Percentiles rank a stretch among this genome's conserved stretches.
phyloP scores from a whole-genome alignment of 2,113 vertebrate species.

The Leptobrachium leishanense region DNA sequence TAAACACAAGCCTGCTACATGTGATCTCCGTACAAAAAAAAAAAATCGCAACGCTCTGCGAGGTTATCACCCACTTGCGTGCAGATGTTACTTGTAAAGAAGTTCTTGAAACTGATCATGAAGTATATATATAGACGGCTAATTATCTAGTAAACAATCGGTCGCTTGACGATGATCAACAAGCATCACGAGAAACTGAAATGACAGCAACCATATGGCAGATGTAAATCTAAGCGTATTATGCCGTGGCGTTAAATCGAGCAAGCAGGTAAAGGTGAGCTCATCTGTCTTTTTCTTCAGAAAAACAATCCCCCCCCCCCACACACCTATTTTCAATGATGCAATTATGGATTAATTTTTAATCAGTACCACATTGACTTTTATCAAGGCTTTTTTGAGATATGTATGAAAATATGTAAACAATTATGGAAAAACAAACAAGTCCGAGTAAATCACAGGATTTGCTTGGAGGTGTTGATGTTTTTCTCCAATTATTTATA shows the following conservation, averaged over 20 bases:
- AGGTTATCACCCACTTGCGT: neutral
- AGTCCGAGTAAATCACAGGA: too few species aligned
- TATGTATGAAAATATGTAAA: too few species aligned
- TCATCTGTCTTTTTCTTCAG: too few species aligned
- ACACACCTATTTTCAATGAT: too few species aligned
- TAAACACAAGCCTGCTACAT: slow-evolving; percentile 25
- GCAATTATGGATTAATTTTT: too few species aligned
- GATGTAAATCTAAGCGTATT: slow-evolving; percentile 15
- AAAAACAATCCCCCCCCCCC: too few species aligned
- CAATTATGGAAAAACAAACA: too few species aligned
- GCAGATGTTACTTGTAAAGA: neutral
- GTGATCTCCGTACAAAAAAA: neutral
- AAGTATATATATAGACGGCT: neutral
- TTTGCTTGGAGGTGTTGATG: too few species aligned
- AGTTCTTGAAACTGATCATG: neutral
- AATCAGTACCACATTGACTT: too few species aligned
- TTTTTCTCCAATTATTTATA: too few species aligned
- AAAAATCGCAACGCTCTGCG: neutral
- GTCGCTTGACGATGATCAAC: neutral
- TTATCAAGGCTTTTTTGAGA: too few species aligned
- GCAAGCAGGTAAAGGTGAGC: too few species aligned
- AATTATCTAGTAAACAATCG: slow-evolving; percentile 19
- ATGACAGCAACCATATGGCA: slow-evolving; percentile 11
- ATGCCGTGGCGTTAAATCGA: neutral
- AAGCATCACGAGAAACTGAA: neutral